These are phyloP conservation scores for Lymantria dispar DNA, from an alignment of 2,888 invertebrate genomes.

Conservation along the genomic window DNA sequence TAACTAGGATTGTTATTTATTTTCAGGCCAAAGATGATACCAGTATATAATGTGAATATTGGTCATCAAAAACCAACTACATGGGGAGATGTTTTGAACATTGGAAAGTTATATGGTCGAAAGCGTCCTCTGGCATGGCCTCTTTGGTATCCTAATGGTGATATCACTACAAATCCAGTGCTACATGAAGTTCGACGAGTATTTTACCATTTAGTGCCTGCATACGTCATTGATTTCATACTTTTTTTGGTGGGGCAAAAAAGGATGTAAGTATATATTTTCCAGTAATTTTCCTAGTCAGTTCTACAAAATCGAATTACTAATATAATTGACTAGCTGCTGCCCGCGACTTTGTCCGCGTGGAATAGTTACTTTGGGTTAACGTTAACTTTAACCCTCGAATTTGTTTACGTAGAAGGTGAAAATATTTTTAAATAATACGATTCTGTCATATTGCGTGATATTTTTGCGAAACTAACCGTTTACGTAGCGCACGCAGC, in stretches of 20 bases:
- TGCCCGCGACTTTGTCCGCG: too few relatives aligned
- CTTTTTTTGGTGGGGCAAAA: constrained; percentile 88
- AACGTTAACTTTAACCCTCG: too few relatives aligned
- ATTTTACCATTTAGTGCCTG: constrained; percentile 89
- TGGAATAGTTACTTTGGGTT: too few relatives aligned
- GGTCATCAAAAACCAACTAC: constrained; percentile 90
- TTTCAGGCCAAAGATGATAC: constrained; percentile 84
- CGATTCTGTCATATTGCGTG: too few relatives aligned
- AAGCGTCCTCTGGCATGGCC: constrained; percentile 91
- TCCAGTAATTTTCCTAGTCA: neutral
- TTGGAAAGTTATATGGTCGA: constrained; percentile 85
- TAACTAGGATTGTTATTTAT: neutral
- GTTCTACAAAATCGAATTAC: too few relatives aligned
- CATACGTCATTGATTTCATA: constrained; percentile 89
- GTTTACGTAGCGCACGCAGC: too few relatives aligned
- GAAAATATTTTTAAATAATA: too few relatives aligned
- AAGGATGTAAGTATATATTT: constrained; percentile 86
- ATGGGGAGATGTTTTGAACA: constrained; percentile 91
- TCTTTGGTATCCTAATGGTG: constrained; percentile 93
- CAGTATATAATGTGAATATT: constrained; percentile 95
- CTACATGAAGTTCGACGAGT: constrained; percentile 86
- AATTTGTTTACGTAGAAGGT: too few relatives aligned
- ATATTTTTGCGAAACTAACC: too few relatives aligned
- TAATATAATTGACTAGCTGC: too few relatives aligned
- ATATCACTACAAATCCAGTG: constrained; percentile 85